Evolutionary conservation across 2,888 invertebrate genomes (phyloP).

Genomic region (Pseudococcus jackbeardsleyi): DNA sequence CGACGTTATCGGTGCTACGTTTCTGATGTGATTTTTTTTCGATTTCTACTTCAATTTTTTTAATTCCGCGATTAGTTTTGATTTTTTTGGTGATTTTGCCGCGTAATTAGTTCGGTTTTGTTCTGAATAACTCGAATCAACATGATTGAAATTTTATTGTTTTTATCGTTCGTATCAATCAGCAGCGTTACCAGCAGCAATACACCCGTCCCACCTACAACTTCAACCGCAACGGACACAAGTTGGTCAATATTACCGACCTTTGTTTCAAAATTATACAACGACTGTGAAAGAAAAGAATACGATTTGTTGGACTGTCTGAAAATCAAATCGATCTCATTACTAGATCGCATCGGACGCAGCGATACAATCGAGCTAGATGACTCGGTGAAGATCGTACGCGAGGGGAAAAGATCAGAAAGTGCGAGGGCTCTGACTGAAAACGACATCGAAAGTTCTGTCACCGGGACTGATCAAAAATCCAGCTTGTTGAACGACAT

Average conservation of each 20-base stretch:
- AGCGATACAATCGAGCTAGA: slow-evolving; percentile 73
- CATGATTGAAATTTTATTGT: not conserved
- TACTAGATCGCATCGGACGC: slow-evolving; percentile 81
- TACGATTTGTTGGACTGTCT: slow-evolving; percentile 64
- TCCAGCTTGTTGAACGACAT: slow-evolving; percentile 81
- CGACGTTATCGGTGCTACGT: not conserved
- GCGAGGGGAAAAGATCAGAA: slow-evolving; percentile 71
- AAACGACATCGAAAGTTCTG: slow-evolving; percentile 80
- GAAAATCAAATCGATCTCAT: slow-evolving; percentile 77
- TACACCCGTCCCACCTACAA: not conserved
- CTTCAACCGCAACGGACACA: not conserved
- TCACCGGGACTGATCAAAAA: slow-evolving; percentile 75
- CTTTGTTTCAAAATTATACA: slow-evolving; percentile 48
- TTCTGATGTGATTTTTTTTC: not conserved
- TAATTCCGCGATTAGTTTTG: not conserved
- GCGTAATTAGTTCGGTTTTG: not conserved
- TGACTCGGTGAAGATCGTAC: slow-evolving; percentile 75
- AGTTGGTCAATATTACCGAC: slow-evolving; percentile 52
- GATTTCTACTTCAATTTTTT: not conserved
- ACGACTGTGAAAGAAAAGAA: slow-evolving; percentile 56
- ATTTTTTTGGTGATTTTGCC: not conserved
- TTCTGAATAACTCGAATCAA: not conserved
- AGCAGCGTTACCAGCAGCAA: not conserved
- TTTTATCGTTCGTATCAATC: not conserved
- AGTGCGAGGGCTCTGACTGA: slow-evolving; percentile 77